These are phyloP conservation scores for Drosophila kanekoi DNA, from an alignment of 2,888 invertebrate species.

Conservation along the genomic window DNA sequence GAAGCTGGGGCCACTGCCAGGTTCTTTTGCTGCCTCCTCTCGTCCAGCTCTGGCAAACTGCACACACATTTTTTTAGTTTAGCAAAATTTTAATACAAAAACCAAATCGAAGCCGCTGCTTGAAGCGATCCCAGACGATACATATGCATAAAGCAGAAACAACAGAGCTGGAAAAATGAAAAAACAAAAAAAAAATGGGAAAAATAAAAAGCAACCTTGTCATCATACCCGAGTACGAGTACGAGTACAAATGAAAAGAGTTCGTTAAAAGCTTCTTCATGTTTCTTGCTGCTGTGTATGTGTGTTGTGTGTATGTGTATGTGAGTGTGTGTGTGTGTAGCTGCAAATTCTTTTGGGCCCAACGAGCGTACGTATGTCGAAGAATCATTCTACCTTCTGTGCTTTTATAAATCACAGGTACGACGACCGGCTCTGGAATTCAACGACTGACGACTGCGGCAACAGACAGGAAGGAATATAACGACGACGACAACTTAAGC, in stretches of 20 bases:
- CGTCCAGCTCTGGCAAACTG: constrained; percentile 4
- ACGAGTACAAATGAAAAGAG: constrained; percentile 79
- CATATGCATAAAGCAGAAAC: constrained; percentile 70
- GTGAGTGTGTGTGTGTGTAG: constrained; percentile 41
- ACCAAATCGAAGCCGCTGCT: constrained; percentile 65
- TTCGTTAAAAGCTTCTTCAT: constrained; percentile 81
- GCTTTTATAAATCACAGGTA: constrained; percentile 79
- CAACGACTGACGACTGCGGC: constrained; percentile 71
- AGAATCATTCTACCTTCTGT: constrained; percentile 70
- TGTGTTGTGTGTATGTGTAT: constrained; percentile 30
- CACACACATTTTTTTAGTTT: constrained; percentile 59
- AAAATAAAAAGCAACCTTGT: constrained; percentile 65
- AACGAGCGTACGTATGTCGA: constrained; percentile 47
- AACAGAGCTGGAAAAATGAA: constrained; percentile 42
- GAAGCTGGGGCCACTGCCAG: constrained; percentile 26
- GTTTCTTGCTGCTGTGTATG: constrained; percentile 56
- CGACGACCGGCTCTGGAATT: constrained; percentile 75
- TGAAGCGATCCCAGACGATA: constrained; percentile 73
- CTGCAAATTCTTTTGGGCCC: constrained; percentile 75
- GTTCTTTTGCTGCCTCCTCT: constrained; percentile 31
- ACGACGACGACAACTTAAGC: constrained; percentile 78
- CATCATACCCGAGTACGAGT: constrained; percentile 70
- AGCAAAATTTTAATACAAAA: constrained; percentile 78
- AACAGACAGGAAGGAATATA: constrained; percentile 79
- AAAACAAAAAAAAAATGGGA: constrained; percentile 26